A percentile compares a stretch with the other conserved stretches of the same genome.
phyloP scores from a whole-genome alignment of 2,797 vertebrate species.

The Microctenopoma steveboyesi region DNA sequence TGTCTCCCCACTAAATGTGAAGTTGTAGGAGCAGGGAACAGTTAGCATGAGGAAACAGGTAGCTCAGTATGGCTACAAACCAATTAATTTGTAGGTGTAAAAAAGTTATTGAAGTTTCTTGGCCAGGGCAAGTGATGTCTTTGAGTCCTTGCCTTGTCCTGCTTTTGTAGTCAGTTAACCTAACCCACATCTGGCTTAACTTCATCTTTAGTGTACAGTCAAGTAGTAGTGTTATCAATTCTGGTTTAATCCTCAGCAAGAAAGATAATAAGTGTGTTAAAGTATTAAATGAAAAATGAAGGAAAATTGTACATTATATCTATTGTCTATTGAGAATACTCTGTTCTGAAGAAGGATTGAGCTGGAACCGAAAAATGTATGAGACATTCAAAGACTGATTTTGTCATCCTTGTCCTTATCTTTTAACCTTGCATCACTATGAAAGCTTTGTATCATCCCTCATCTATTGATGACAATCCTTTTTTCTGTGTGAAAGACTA shows the following conservation, averaged over 20 bases:
- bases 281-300: neutral
- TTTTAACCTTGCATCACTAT: neutral
- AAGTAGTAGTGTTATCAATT: neutral
- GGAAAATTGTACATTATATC: neutral
- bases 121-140: neutral
- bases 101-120: neutral
- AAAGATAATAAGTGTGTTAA: neutral
- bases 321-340: neutral
- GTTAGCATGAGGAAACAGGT: neutral
- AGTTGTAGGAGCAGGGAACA: too few relatives aligned
- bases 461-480: constrained; percentile 12
- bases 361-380: neutral
- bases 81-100: neutral
- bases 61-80: neutral
- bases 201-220: neutral
- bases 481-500: constrained; percentile 16
- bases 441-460: neutral
- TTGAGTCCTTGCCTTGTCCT: neutral
- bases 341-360: neutral
- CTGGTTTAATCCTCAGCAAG: neutral
- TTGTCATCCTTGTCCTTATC: neutral
- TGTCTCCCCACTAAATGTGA: neutral
- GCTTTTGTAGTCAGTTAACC: too few relatives aligned
- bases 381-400: neutral
- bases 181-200: neutral